Percentiles rank a stretch among this genome's conserved stretches.
phyloP scores from a whole-genome alignment of 1,140 invertebrate genomes.

The Pogonus chalceus region DNA sequence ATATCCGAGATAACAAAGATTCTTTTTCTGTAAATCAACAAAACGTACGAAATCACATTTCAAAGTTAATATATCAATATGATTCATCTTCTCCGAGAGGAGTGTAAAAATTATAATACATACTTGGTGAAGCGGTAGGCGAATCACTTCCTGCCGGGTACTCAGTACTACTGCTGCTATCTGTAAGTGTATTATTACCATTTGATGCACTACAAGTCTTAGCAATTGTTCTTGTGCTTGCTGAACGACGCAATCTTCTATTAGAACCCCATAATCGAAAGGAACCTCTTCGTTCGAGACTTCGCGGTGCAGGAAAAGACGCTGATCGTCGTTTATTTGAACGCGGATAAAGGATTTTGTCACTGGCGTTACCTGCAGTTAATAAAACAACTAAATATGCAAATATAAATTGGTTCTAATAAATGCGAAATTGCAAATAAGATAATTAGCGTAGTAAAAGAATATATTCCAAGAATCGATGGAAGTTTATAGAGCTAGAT shows the following conservation, averaged over 20 bases:
- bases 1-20: conserved; percentile 77
- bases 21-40: conserved; percentile 65
- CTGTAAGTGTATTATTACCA: conserved; percentile 44
- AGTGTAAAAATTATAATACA: conserved; percentile 17
- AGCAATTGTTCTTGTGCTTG: conserved; percentile 44
- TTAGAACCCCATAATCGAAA: conserved; percentile 54
- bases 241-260: conserved; percentile 44
- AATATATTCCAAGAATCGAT: too few species aligned
- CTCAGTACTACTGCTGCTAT: too few species aligned
- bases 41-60: conserved; percentile 10
- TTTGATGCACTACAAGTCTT: conserved; percentile 36
- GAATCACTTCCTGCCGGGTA: too few species aligned
- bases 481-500: too few species aligned
- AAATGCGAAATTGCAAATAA: too few species aligned
- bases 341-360: conserved; percentile 69
- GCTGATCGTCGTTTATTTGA: conserved; percentile 51
- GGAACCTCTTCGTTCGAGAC: conserved; percentile 55
- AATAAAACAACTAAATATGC: conserved; percentile 3
- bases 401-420: background rate
- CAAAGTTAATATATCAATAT: background rate
- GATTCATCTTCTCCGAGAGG: background rate
- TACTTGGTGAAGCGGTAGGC: conserved; percentile 36
- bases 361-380: conserved; percentile 67
- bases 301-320: conserved; percentile 58
- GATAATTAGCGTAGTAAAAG: too few species aligned